These are phyloP conservation scores for Zoroaster sp. DNA, from an alignment of 53 echinoderm and acorn worm species.

Conservation along the genomic window DNA sequence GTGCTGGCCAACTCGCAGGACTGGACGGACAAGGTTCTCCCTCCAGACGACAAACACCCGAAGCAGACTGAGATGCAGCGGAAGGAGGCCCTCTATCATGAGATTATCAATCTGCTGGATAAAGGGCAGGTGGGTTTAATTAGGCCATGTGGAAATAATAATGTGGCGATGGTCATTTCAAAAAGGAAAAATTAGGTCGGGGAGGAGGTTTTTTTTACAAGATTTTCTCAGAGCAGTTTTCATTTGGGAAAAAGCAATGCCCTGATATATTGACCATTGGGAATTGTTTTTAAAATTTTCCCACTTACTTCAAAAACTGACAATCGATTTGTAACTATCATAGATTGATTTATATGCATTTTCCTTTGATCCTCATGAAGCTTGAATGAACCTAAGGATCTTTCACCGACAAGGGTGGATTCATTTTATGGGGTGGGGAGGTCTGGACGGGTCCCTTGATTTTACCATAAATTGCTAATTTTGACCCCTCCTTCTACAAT, in stretches of 20 bases:
- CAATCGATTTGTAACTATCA: neutral
- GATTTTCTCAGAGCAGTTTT: no score
- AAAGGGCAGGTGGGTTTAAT: slow-evolving; percentile 75
- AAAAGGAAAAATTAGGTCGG: neutral
- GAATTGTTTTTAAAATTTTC: no score
- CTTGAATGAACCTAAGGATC: no score
- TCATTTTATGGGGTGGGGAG: no score
- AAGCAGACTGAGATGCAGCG: slow-evolving; percentile 75
- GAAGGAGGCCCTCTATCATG: slow-evolving; percentile 86
- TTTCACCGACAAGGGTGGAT: no score
- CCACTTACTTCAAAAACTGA: no score
- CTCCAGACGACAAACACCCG: slow-evolving; percentile 55
- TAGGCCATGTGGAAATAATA: neutral
- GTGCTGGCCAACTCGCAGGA: slow-evolving; percentile 76
- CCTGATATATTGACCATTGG: no score
- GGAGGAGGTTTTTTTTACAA: no score
- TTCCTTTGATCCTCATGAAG: no score
- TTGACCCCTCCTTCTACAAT: neutral
- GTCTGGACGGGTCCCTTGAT: no score
- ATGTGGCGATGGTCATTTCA: neutral
- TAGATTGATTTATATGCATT: neutral
- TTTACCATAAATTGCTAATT: no score
- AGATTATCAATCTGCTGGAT: slow-evolving; percentile 80
- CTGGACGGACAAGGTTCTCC: slow-evolving; percentile 69
- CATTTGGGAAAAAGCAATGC: no score